These are phyloP conservation scores for Acipenser ruthenus DNA, from an alignment of 2,797 vertebrate genomes.

Conservation along the genomic window DNA sequence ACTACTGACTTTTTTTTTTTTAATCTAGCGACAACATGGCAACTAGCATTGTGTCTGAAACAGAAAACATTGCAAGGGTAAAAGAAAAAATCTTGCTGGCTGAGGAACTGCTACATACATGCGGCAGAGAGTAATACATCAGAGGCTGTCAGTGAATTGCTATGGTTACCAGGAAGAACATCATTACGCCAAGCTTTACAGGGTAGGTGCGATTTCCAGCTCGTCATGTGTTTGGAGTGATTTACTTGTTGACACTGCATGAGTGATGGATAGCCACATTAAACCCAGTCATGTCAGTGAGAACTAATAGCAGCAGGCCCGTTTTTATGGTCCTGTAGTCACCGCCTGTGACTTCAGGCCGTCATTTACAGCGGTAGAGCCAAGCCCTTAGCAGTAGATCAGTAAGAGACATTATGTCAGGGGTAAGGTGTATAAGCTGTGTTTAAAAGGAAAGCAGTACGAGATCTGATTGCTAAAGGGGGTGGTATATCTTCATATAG, in stretches of 20 bases:
- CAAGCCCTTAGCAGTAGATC: slow-evolving; percentile 17
- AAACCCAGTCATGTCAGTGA: slow-evolving; percentile 58
- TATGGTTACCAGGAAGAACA: slow-evolving; percentile 65
- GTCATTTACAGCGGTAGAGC: background rate
- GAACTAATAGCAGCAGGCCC: slow-evolving; percentile 37
- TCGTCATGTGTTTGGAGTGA: slow-evolving; percentile 54
- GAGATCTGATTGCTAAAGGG: no score
- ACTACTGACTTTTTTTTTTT: slow-evolving; percentile 37
- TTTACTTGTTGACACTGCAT: slow-evolving; percentile 63
- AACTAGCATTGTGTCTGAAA: slow-evolving; percentile 40
- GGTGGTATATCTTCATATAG: no score
- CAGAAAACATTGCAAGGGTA: slow-evolving; percentile 37
- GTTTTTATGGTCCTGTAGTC: slow-evolving; percentile 9
- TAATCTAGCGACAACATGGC: slow-evolving; percentile 20
- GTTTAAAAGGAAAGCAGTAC: slow-evolving; percentile 34
- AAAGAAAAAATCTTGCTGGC: slow-evolving; percentile 25
- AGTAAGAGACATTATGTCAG: slow-evolving; percentile 6
- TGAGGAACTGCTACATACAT: slow-evolving; percentile 39
- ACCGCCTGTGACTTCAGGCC: slow-evolving; percentile 22
- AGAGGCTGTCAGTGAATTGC: slow-evolving; percentile 49
- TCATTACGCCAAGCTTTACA: slow-evolving; percentile 37
- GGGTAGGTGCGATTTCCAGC: slow-evolving; percentile 54
- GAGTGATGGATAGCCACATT: slow-evolving; percentile 54
- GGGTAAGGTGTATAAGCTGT: slow-evolving; percentile 29
- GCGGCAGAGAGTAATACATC: slow-evolving; percentile 53